These are phyloP conservation scores for Protonibea diacanthus DNA, from an alignment of 2,797 vertebrate genomes.

Conservation along the genomic window DNA sequence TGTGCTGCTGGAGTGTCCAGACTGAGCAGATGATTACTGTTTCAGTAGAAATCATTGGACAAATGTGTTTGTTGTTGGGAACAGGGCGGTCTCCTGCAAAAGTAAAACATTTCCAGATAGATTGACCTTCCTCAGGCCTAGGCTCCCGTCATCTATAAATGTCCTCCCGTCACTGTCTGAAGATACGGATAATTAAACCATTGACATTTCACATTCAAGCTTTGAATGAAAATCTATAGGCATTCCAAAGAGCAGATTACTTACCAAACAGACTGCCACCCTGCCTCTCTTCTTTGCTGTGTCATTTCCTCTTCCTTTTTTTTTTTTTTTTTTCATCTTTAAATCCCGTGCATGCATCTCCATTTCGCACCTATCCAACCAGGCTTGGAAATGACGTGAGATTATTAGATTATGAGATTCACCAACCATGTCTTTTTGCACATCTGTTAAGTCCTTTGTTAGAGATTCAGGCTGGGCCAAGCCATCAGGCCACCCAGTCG, in stretches of 20 bases:
- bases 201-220: constrained; percentile 57
- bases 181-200: constrained; percentile 72
- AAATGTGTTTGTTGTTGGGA: constrained; percentile 45
- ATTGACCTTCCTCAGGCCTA: constrained; percentile 56
- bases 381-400: constrained; percentile 35
- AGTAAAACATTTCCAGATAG: constrained; percentile 67
- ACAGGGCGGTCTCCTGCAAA: constrained; percentile 18
- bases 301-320: constrained; percentile 39
- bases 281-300: constrained; percentile 19
- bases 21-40: constrained; percentile 30
- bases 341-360: background rate
- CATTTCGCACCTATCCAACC: constrained; percentile 18
- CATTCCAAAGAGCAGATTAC: constrained; percentile 75
- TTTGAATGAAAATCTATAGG: constrained; percentile 77
- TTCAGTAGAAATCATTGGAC: constrained; percentile 4
- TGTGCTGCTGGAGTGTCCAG: constrained; percentile 4
- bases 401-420: constrained; percentile 67
- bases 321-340: constrained; percentile 11
- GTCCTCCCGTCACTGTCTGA: constrained; percentile 65
- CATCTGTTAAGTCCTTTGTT: constrained; percentile 65
- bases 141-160: constrained; percentile 53
- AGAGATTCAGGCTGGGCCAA: constrained; percentile 51
- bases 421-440: constrained; percentile 50
- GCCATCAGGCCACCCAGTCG: constrained; percentile 56
- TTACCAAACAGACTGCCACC: constrained; percentile 55